Conservation (phyloP, 2,797 vertebrate genomes). For the Luscinia megarhynchos region DNA sequence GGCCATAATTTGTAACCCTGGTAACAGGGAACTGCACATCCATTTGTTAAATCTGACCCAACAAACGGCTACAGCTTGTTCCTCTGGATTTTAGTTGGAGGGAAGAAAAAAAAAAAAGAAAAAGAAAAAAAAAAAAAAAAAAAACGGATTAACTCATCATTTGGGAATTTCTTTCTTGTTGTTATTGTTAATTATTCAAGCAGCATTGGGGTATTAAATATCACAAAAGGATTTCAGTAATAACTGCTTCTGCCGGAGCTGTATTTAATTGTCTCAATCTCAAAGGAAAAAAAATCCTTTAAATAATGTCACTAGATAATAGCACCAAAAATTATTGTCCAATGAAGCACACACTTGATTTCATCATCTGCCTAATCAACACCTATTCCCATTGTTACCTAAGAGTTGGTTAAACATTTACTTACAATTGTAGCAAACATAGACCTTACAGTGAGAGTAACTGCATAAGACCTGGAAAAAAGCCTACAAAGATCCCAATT, state of each 20-base stretch:
- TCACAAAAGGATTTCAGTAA: constrained; percentile 30
- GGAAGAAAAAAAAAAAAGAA: neutral
- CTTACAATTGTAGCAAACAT: neutral
- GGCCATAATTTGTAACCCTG: constrained; percentile 65
- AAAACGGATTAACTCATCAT: neutral
- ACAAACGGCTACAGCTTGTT: constrained; percentile 6
- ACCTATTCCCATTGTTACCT: neutral
- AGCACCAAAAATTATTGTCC: neutral
- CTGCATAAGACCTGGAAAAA: neutral
- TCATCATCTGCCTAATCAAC: neutral
- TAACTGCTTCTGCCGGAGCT: neutral
- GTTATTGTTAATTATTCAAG: constrained; percentile 6
- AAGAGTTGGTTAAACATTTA: neutral
- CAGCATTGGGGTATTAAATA: neutral
- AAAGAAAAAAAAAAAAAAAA: neutral
- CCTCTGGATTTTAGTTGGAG: constrained; percentile 1
- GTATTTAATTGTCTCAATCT: neutral
- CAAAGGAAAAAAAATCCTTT: neutral
- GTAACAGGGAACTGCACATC: constrained; percentile 52
- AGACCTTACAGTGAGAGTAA: neutral
- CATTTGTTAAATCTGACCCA: constrained; percentile 29
- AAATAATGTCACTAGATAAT: neutral
- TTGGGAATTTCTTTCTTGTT: constrained; percentile 19
- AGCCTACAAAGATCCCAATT: neutral
- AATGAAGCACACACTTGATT: neutral